A percentile compares a stretch with the other conserved stretches of the same genome.
Conservation (phyloP, 2,113 vertebrate genomes). For the Neolamprologus caudopunctatus region DNA sequence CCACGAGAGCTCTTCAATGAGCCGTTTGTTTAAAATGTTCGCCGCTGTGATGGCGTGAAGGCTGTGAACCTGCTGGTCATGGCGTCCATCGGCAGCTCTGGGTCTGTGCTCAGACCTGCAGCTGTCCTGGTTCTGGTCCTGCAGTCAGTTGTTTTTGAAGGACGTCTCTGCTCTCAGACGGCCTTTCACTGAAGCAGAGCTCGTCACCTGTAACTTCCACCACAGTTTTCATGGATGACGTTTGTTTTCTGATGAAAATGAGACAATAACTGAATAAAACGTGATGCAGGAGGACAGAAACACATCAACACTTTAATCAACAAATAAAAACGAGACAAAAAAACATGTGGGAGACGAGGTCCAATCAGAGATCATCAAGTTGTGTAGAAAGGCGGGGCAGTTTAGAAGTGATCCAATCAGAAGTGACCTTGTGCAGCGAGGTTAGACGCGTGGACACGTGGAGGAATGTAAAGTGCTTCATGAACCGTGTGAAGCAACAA, state of each 20-base stretch:
- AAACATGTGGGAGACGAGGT: accelerated
- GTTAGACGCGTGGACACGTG: accelerated
- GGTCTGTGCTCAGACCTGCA: not conserved
- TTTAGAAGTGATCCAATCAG: not conserved
- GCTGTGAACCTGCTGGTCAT: not conserved
- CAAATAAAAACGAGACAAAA: not conserved
- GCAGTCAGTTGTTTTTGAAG: not conserved
- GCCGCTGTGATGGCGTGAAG: not conserved
- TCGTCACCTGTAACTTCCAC: not conserved
- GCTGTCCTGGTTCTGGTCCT: not conserved
- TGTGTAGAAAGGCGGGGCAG: not conserved
- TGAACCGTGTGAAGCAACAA: not conserved
- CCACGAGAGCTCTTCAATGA: accelerated
- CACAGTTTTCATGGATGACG: not conserved
- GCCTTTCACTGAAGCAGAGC: not conserved
- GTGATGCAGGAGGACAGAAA: not conserved
- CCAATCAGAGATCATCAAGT: not conserved
- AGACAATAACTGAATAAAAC: not conserved
- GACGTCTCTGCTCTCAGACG: not conserved
- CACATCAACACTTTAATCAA: not conserved
- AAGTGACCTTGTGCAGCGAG: accelerated
- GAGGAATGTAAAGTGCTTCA: accelerated
- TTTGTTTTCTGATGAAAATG: not conserved
- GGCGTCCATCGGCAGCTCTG: accelerated
- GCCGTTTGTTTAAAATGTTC: not conserved